These are phyloP conservation scores for Melanerpes aurifrons DNA, from an alignment of 2,113 vertebrate genomes.

Conservation along the genomic window DNA sequence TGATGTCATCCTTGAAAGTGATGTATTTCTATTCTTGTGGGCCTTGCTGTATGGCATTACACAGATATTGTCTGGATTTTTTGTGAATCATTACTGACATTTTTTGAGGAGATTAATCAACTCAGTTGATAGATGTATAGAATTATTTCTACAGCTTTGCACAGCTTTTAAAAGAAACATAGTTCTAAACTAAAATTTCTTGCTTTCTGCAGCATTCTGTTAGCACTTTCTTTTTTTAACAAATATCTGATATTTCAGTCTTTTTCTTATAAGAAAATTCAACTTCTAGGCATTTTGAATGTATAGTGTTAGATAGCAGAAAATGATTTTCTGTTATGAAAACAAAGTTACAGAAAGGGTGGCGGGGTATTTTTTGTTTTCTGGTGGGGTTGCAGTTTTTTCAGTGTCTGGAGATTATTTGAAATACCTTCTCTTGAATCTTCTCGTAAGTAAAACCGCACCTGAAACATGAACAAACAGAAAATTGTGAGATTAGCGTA, in stretches of 20 bases:
- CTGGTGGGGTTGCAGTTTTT: conserved; percentile 19
- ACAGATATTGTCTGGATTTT: conserved; percentile 62
- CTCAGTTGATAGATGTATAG: background rate
- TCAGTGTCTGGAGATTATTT: conserved; percentile 9
- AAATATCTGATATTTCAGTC: background rate
- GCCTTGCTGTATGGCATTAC: conserved; percentile 47
- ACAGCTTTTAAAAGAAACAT: conserved; percentile 8
- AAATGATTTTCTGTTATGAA: background rate
- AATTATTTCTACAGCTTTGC: conserved; percentile 1
- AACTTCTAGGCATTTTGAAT: background rate
- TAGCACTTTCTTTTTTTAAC: background rate
- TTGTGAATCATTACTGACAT: conserved; percentile 45
- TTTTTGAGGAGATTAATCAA: conserved; percentile 54
- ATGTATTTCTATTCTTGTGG: conserved; percentile 49
- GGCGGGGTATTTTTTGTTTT: background rate
- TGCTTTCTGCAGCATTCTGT: background rate
- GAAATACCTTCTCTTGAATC: conserved; percentile 44
- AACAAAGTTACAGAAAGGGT: background rate
- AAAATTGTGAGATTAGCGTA: background rate
- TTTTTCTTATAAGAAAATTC: background rate
- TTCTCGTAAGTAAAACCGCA: conserved; percentile 54
- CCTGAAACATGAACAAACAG: conserved; percentile 1
- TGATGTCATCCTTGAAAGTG: conserved; percentile 69
- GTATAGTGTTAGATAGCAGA: background rate
- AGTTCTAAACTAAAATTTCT: background rate